Base-by-base conservation (phyloP, 2,113 vertebrate species). In the Platysternon megacephalum region DNA sequence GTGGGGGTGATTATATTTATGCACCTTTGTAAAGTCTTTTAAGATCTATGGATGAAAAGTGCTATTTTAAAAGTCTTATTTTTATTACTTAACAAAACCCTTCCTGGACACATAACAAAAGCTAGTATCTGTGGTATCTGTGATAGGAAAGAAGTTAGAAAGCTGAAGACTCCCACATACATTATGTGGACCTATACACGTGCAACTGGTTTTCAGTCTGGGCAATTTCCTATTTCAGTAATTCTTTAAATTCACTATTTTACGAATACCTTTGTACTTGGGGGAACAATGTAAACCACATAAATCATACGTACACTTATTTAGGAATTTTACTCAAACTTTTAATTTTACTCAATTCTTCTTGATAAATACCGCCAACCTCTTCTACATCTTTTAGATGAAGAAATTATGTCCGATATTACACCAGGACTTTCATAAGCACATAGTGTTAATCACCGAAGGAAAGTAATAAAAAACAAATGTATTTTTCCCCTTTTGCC, bases 361-460 rank as follows among this genome's bases (percentile, higher is more conserved):
- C 10, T 12, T 17, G 76, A 85, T 74, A 79, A 39, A 89, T 82
- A 79, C 26, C 86, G 81, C 49, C 61, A 87, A 94, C 81, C 82
- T 61, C 17, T 84, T 86, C 85, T 94, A 42, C 55, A 49, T 80
- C 19, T 17, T 87, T 82, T 53, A 84, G 74, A 93, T 95, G 87
- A 39, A 42, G 76, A 90, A 97, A 93, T 89, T 79, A 84, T 44
- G 87, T 86, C 84, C 90, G 90, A 55, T 95, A 94, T 79, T 90
- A 85, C 98, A 92, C 56, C 28, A 86, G 52, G 94, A 97, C 52
- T 97, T 92, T 95, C 85, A 96, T 96, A 89, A 94, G 82, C 79
- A 24, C 79, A 87, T 58, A 84, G 90, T 58, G 82, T 95, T 68
- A 95, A 95, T 93, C 88, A 58, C 65, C 58, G 58, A 94, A 91